These are phyloP conservation scores for Podargus strigoides DNA, from an alignment of 2,797 vertebrate genomes.

Conservation along the genomic window DNA sequence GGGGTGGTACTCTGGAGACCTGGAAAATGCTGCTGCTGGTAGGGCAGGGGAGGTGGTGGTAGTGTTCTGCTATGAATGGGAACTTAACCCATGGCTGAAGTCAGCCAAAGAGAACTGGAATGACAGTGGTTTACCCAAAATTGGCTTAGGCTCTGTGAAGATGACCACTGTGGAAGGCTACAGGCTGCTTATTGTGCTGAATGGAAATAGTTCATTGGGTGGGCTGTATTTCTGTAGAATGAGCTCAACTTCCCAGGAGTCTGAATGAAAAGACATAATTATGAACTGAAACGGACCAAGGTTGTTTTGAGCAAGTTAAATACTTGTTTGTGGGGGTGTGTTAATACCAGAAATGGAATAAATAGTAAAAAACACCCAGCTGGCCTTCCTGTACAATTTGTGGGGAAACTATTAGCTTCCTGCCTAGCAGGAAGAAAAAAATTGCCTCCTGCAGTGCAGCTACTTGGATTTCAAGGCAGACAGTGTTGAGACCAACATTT, in stretches of 20 bases:
- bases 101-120: background rate
- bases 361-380: background rate
- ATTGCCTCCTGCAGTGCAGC: conserved; percentile 33
- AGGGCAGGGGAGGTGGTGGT: background rate
- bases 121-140: background rate
- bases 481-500: background rate
- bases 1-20: background rate
- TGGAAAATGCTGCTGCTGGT: background rate
- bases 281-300: background rate
- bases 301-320: background rate
- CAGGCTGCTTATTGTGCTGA: background rate
- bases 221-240: background rate
- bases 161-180: background rate
- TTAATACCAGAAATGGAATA: background rate
- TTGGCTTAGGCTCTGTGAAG: background rate
- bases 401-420: conserved; percentile 26
- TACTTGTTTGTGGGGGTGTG: background rate
- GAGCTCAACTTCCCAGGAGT: background rate
- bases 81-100: background rate
- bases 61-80: background rate
- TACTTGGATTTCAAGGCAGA: conserved; percentile 53
- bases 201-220: background rate
- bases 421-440: conserved; percentile 37
- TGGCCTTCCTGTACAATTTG: conserved; percentile 23
- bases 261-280: background rate